A percentile compares a stretch with the other conserved stretches of the same genome.
These are phyloP conservation scores for Trachythela sp. DNA, from an alignment of 64 coral and sea anemone genomes.

Conservation along the genomic window DNA sequence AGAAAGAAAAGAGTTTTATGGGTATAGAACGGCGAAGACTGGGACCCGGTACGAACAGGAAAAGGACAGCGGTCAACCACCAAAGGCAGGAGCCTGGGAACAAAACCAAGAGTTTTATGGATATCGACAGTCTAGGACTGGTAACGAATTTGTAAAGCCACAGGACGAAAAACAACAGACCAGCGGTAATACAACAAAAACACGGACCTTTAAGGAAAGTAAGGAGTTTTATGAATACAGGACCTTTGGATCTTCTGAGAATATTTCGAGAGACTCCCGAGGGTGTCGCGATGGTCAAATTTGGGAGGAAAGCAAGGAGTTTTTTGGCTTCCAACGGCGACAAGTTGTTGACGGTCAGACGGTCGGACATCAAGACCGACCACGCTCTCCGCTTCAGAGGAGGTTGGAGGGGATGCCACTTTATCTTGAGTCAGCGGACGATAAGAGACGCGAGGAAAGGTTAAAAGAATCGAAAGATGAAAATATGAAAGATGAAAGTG, in stretches of 20 bases:
- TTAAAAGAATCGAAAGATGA: too few species aligned
- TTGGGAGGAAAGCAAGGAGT: conserved; percentile 18
- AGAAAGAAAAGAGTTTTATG: conserved; percentile 1
- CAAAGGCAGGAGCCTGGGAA: neutral
- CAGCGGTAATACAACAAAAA: neutral
- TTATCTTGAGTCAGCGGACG: neutral
- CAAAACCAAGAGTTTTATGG: neutral
- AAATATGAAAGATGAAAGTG: neutral
- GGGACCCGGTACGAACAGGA: neutral
- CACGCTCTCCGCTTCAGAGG: neutral
- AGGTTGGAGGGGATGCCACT: neutral
- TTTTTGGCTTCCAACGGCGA: neutral
- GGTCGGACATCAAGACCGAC: neutral
- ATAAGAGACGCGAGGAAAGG: neutral
- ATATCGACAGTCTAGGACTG: neutral
- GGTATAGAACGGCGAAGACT: neutral
- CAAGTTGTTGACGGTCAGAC: neutral
- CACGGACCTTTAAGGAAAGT: neutral
- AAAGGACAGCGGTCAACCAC: neutral
- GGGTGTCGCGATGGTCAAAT: neutral
- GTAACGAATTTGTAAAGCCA: neutral
- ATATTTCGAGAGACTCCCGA: neutral
- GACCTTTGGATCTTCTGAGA: neutral
- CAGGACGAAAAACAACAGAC: neutral
- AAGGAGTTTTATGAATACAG: conserved; percentile 13